Percentiles rank a stretch among this genome's conserved stretches.
phyloP scores from a whole-genome alignment of 2,113 vertebrate genomes.

The Hydrochoerus hydrochaeris region DNA sequence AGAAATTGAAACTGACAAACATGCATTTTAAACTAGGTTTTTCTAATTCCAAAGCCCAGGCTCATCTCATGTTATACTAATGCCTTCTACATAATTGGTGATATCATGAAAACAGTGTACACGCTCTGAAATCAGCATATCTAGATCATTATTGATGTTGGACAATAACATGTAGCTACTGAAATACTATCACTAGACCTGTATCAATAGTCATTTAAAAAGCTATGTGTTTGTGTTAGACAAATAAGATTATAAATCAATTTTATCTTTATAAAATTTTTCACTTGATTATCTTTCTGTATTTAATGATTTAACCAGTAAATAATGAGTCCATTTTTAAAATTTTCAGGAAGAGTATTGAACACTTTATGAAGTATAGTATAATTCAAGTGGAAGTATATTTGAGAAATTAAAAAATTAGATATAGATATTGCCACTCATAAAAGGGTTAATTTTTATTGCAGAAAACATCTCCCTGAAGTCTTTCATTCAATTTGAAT shows the following conservation, averaged over 20 bases:
- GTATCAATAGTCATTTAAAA: background rate
- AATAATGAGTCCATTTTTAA: background rate
- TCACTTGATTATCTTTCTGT: background rate
- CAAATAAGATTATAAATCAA: background rate
- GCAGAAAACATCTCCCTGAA: background rate
- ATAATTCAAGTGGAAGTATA: background rate
- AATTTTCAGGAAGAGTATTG: background rate
- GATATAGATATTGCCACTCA: background rate
- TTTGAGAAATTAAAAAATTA: conserved; percentile 1
- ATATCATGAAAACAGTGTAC: background rate
- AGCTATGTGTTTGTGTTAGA: background rate
- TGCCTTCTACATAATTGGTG: background rate
- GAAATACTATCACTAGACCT: background rate
- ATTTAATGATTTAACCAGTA: background rate
- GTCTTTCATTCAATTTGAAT: conserved; percentile 71
- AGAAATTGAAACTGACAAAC: background rate
- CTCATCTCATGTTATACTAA: background rate
- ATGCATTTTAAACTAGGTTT: background rate
- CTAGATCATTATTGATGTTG: background rate
- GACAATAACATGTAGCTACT: background rate
- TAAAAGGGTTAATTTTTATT: conserved; percentile 38
- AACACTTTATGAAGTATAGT: background rate
- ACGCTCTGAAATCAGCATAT: background rate
- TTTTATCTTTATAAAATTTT: background rate
- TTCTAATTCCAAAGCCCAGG: background rate